Conservation (phyloP, 2,888 invertebrate species). For the Drosophila flavopinicola region DNA sequence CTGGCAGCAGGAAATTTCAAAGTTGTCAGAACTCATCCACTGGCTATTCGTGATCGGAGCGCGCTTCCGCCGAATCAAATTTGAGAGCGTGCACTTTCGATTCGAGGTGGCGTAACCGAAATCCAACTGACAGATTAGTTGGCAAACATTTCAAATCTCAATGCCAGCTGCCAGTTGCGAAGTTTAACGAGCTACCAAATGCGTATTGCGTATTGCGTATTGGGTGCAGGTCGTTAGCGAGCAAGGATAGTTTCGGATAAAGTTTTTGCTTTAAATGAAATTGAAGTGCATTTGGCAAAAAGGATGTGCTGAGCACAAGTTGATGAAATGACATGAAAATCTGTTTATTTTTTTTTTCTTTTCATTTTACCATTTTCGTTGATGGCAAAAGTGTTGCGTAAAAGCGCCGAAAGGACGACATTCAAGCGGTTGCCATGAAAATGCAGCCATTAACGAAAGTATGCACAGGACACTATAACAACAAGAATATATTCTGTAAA, state of each 20-base stretch:
- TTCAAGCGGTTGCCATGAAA: conserved; percentile 13
- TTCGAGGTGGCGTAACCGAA: conserved; percentile 12
- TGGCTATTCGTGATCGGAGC: conserved; percentile 12
- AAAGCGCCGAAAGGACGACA: conserved; percentile 10
- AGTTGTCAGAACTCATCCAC: conserved; percentile 61
- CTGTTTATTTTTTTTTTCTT: conserved; percentile 18
- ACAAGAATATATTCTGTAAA: not conserved
- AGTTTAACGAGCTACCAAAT: conserved; percentile 7
- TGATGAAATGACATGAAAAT: conserved; percentile 11
- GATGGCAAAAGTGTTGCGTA: conserved; percentile 10
- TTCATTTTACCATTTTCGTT: conserved; percentile 4
- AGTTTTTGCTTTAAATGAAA: conserved; percentile 2
- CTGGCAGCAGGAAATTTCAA: conserved; percentile 69
- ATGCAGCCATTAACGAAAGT: conserved; percentile 38
- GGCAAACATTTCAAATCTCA: conserved; percentile 32
- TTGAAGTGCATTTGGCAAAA: conserved; percentile 6
- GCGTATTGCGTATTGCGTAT: conserved; percentile 5
- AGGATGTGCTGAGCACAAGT: not conserved
- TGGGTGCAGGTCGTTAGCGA: conserved; percentile 2
- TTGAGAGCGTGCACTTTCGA: conserved; percentile 52
- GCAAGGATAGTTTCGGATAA: not conserved
- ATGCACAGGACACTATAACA: conserved; percentile 8
- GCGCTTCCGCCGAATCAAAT: conserved; percentile 63
- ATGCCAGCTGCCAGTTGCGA: conserved; percentile 25
- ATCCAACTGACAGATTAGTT: conserved; percentile 30